A percentile compares a stretch with the other conserved stretches of the same genome.
phyloP scores from a whole-genome alignment of 2,113 vertebrate species.

The Pseudopodoces humilis region DNA sequence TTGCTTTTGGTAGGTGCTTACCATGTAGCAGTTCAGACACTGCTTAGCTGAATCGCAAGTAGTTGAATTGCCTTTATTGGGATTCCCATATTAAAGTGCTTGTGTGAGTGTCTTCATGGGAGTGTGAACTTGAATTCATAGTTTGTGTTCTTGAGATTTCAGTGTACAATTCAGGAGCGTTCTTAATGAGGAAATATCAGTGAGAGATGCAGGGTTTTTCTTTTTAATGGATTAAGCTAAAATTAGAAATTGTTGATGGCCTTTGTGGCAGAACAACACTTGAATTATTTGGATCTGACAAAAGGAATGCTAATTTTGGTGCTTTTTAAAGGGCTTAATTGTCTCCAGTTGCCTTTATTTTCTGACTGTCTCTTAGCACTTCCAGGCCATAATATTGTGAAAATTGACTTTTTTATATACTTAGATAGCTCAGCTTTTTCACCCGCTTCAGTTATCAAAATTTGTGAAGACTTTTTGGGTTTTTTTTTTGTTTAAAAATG shows the following conservation, averaged over 20 bases:
- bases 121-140: background rate
- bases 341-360: constrained; percentile 43
- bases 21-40: background rate
- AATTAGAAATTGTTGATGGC: constrained; percentile 43
- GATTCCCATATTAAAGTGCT: background rate
- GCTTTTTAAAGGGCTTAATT: constrained; percentile 28
- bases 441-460: background rate
- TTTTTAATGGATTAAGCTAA: constrained; percentile 4
- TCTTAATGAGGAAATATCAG: background rate
- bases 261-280: constrained; percentile 35
- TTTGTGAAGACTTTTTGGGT: background rate
- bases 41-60: background rate
- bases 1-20: background rate
- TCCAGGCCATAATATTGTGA: background rate
- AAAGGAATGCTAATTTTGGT: constrained; percentile 59
- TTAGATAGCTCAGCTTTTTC: background rate
- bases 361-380: background rate
- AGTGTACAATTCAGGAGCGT: background rate
- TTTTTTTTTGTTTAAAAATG: background rate
- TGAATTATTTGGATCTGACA: constrained; percentile 12
- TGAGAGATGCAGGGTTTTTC: background rate
- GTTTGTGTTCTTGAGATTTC: background rate
- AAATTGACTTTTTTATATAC: background rate
- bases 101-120: background rate
- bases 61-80: background rate